These are phyloP conservation scores for Augiades crinisus DNA, from an alignment of 2,888 invertebrate species.

Conservation along the genomic window DNA sequence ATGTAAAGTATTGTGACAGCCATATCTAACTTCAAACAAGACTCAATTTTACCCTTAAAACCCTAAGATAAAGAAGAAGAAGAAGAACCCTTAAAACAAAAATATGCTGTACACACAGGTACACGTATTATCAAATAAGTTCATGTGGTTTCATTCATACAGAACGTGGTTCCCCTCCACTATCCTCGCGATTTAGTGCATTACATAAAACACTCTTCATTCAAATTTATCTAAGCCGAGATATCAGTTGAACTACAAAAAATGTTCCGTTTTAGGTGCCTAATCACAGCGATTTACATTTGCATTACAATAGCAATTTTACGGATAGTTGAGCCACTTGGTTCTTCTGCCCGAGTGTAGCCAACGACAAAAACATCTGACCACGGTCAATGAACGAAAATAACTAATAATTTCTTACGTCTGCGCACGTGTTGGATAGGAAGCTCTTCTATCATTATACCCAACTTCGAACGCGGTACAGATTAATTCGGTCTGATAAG, in stretches of 20 bases:
- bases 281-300: constrained; percentile 12
- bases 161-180: too few species aligned
- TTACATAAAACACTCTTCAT: too few species aligned
- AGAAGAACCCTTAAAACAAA: too few species aligned
- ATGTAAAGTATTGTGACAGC: too few species aligned
- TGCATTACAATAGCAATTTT: constrained; percentile 27
- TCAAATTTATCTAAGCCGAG: not conserved
- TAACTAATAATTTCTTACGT: constrained; percentile 46
- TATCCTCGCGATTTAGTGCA: too few species aligned
- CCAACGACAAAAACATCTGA: constrained; percentile 55
- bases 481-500: constrained; percentile 8
- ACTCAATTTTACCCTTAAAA: too few species aligned
- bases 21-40: too few species aligned
- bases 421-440: constrained; percentile 38
- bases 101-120: too few species aligned
- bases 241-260: not conserved
- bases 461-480: not conserved
- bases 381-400: constrained; percentile 65
- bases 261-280: not conserved
- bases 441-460: constrained; percentile 31
- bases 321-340: constrained; percentile 43
- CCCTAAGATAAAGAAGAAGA: too few species aligned
- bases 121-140: too few species aligned
- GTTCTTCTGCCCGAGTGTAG: constrained; percentile 36
- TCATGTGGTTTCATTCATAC: too few species aligned